phyloP scores from a whole-genome alignment of 2,113 vertebrate genomes.

The Heptranchias perlo region DNA sequence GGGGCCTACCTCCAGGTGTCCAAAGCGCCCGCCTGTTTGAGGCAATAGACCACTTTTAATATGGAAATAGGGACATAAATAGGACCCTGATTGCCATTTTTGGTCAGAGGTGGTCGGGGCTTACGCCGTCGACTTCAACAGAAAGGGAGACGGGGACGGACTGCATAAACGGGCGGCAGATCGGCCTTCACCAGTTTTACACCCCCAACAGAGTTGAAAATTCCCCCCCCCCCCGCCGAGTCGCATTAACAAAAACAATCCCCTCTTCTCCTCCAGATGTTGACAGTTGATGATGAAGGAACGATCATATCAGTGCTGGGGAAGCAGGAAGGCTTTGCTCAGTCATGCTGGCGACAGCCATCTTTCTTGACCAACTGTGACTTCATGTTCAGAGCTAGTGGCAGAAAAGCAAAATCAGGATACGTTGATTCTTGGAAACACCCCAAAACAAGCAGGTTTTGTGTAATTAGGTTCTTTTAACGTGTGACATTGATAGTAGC shows the following conservation, averaged over 20 bases:
- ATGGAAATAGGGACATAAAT: neutral
- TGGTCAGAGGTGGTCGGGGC: neutral
- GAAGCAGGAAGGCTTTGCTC: neutral
- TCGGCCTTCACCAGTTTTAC: neutral
- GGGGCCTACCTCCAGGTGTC: too few relatives aligned
- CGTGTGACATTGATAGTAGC: neutral
- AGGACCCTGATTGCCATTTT: neutral
- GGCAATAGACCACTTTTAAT: neutral
- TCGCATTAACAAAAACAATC: neutral
- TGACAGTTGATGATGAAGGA: neutral
- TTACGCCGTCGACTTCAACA: neutral
- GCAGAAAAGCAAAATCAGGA: neutral
- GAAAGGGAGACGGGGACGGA: neutral
- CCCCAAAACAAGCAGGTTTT: neutral
- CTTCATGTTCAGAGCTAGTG: neutral
- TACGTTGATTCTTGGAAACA: neutral
- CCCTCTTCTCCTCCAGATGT: neutral
- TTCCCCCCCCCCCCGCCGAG: too few relatives aligned
- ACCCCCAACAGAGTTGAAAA: neutral
- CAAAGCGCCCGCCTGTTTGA: neutral
- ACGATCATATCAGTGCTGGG: neutral
- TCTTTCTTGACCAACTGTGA: neutral
- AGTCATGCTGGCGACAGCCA: neutral
- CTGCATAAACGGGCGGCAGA: neutral
- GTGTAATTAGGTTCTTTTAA: neutral